Percentiles rank a stretch among this genome's conserved stretches.
Conservation (phyloP, 2,113 vertebrate species). For the Istiophorus platypterus region DNA sequence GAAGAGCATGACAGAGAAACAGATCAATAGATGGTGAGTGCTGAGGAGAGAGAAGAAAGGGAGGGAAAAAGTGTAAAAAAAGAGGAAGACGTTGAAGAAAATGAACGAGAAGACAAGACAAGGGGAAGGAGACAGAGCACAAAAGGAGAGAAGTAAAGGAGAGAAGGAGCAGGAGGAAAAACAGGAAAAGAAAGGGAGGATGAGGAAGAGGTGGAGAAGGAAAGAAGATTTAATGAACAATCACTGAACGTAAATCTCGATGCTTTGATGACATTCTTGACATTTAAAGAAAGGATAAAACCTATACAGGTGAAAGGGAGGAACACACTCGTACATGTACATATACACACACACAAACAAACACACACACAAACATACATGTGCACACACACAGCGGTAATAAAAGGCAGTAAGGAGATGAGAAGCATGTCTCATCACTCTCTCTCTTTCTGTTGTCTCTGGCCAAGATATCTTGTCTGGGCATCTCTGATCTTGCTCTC, state of each 20-base stretch:
- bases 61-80: background rate
- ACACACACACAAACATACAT: slow-evolving; percentile 21
- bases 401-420: background rate
- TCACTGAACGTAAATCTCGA: slow-evolving; percentile 31
- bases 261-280: slow-evolving; percentile 44
- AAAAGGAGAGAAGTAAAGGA: background rate
- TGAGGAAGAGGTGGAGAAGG: too few relatives aligned
- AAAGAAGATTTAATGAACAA: slow-evolving; percentile 9
- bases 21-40: too few relatives aligned
- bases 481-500: slow-evolving; percentile 25
- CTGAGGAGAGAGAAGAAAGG: background rate
- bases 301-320: background rate
- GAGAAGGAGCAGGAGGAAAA: background rate
- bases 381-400: slow-evolving; percentile 15
- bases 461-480: slow-evolving; percentile 16
- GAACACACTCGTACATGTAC: slow-evolving; percentile 4
- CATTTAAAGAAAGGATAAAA: slow-evolving; percentile 48
- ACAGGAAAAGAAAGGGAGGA: background rate
- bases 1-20: background rate
- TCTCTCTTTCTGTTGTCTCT: slow-evolving; percentile 21
- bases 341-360: slow-evolving; percentile 22
- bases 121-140: too few relatives aligned
- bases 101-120: too few relatives aligned
- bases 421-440: slow-evolving; percentile 32
- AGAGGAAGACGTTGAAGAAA: background rate